Evolutionary conservation across 1,140 invertebrate species (phyloP), one percentile per base, ranked within the genome.

Genomic region (Hyles euphorbiae): DNA sequence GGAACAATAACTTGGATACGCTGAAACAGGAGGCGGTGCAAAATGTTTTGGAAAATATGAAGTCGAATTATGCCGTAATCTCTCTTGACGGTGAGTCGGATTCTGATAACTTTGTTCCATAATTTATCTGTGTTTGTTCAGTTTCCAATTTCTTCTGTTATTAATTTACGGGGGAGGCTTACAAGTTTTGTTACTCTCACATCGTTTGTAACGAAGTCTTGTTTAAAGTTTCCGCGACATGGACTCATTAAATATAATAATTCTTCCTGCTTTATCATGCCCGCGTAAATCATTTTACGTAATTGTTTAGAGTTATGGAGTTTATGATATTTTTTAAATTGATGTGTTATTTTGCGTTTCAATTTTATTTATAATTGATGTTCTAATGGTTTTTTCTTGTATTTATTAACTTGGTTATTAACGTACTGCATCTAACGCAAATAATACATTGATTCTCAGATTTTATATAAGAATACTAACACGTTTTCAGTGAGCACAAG

Each of bases 21-120:
- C 87, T 96, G 64, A 93, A 93, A 60, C 91, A 92, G 72, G 92
- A 94, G 60, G 93, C 93, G 56, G 87, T 96, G 53, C 90, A 92
- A 65, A 94, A 93, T 59, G 91, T 96, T 80, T 86, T 95, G 68
- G 92, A 93, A 67, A 96, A 95, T 79, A 90, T 96, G 76, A 94
- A 94, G 81, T 76, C 78, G 45, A 83, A 81, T 82, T 83, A 84
- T 60, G 83, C 82, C 8, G 68, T 81, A 69, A 76, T 88, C 65
- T 80, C 79, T 64, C 66, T 87, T n/a, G 80, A 88, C 61, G 85
- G 85, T 88, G 61, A 86, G 85, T 80, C 67, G 9, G 33, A 48
- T 62, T 59, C 45, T 49, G 50, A 49, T 40, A 64, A 67, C 47
- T 67, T 70, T 56, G 47, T 60, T 51, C 3, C 47, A 8, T 59